These are phyloP conservation scores for Rhodophaea formosa DNA, from an alignment of 2,888 invertebrate species.

Conservation along the genomic window DNA sequence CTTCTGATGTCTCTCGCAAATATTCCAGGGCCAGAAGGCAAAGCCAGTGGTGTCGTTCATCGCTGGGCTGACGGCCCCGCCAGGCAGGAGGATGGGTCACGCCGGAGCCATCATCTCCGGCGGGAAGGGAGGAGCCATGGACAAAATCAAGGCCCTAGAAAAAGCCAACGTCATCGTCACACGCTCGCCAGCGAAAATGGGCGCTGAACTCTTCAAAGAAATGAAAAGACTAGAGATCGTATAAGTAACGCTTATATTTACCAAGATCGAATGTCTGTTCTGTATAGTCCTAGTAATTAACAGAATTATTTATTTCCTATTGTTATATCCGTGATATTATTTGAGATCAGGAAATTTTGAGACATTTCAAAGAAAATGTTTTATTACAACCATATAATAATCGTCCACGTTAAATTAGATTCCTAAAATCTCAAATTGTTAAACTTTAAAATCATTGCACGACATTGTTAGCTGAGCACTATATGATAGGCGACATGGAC, in stretches of 20 bases:
- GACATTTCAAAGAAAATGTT: slow-evolving; percentile 34
- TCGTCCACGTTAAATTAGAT: slow-evolving; percentile 24
- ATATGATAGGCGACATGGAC: slow-evolving; percentile 38
- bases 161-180: slow-evolving; percentile 97
- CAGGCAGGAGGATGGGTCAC: slow-evolving; percentile 99
- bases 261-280: slow-evolving; percentile 45
- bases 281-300: slow-evolving; percentile 68
- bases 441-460: slow-evolving; percentile 31
- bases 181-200: slow-evolving; percentile 98
- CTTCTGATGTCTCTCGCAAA: slow-evolving; percentile 15
- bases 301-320: slow-evolving; percentile 64
- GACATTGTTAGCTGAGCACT: slow-evolving; percentile 50
- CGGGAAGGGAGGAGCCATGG: slow-evolving; percentile 98
- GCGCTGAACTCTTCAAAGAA: slow-evolving; percentile 91
- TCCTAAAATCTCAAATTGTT: slow-evolving; percentile 20
- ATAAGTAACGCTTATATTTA: slow-evolving; percentile 52
- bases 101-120: slow-evolving; percentile 99
- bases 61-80: slow-evolving; percentile 98
- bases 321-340: slow-evolving; percentile 45
- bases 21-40: slow-evolving; percentile 88
- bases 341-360: slow-evolving; percentile 34
- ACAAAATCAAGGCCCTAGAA: slow-evolving; percentile 97
- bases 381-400: slow-evolving; percentile 17
- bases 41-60: slow-evolving; percentile 99
- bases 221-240: slow-evolving; percentile 90